Percentiles rank a stretch among this genome's conserved stretches.
phyloP scores from a whole-genome alignment of 2,888 invertebrate genomes.

The Heteropelma amictum region DNA sequence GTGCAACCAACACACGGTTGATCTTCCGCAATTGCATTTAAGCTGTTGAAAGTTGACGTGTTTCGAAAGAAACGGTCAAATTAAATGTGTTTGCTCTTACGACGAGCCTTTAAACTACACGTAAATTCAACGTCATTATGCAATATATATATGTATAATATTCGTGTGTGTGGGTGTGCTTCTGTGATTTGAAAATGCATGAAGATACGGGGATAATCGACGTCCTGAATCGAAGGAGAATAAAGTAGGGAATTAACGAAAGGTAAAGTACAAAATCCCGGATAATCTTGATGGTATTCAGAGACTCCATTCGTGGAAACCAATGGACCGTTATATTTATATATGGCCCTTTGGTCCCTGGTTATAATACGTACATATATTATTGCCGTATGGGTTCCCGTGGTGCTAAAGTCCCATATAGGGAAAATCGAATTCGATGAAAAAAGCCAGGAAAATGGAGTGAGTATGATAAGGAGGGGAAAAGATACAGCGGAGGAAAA shows the following conservation, averaged over 20 bases:
- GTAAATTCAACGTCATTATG: too few relatives aligned
- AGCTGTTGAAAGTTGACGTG: background rate
- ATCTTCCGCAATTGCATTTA: too few relatives aligned
- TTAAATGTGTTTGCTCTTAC: too few relatives aligned
- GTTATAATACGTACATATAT: background rate
- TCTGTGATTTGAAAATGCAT: too few relatives aligned
- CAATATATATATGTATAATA: too few relatives aligned
- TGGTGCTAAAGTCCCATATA: background rate
- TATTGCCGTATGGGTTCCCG: background rate
- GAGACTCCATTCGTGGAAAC: slow-evolving; percentile 4
- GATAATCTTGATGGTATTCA: slow-evolving; percentile 36
- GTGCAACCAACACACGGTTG: too few relatives aligned
- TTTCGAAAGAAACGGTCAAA: too few relatives aligned
- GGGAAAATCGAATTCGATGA: slow-evolving; percentile 7
- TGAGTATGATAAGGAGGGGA: background rate
- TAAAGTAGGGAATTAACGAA: slow-evolving; percentile 10
- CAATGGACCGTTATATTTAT: background rate
- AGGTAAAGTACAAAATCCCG: slow-evolving; percentile 32
- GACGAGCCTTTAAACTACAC: too few relatives aligned
- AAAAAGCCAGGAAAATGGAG: background rate
- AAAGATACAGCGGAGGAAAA: background rate
- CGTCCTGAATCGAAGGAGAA: background rate
- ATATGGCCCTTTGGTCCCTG: background rate
- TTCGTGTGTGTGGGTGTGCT: too few relatives aligned
- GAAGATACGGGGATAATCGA: too few relatives aligned